Evolutionary conservation across 2,113 vertebrate genomes (phyloP), one percentile per base, ranked within the genome.

Genomic region (Hucho hucho): DNA sequence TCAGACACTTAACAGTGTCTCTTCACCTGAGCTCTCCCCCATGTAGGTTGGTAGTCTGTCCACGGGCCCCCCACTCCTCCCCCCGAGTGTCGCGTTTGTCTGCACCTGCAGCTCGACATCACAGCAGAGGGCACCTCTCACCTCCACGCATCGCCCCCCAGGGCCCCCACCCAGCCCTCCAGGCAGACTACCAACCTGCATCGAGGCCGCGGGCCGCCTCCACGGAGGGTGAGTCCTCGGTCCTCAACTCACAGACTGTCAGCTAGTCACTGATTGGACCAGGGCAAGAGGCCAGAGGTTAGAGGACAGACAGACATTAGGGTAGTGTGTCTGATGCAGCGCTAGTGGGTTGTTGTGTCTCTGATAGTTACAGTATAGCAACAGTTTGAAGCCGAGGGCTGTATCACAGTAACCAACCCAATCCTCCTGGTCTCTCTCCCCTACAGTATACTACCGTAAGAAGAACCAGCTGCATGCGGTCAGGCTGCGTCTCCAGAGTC

Each of bases 401-500:
- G 37, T 43, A 68, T 56, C 1, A 70, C 14, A 58, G 0, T 69
- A 73, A 75, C 71, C 5, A 5, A 37, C 58, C 2, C n/a, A 11
- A 11, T 61, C 58, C 6, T 56, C 53, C n/a, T 22, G 20, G 24
- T 56, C 5, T 78, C 69, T 12, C 14, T 14, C 75, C 53, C n/a
- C 32, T 77, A 59, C 84, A 97, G 96, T 96, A 89, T 96, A 95
- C 86, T 95, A 95, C 84, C 93, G 94, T 64, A 97, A 93, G 90
- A 95, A 96, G 83, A 93, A 94, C 78, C 86, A 93, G 63, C 86
- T 95, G 46, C 92, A 94, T 68, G 93, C 94, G 9, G 91, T 94
- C 59, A 90, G 94, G 49, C 80, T 88, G 56, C 88, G 81, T 59
- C 90, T 95, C 72, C 95, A 95, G 80, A 96, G 94, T 79, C 94